These are phyloP conservation scores for Calyptomena viridis DNA, from an alignment of 2,113 vertebrate genomes.

Conservation along the genomic window DNA sequence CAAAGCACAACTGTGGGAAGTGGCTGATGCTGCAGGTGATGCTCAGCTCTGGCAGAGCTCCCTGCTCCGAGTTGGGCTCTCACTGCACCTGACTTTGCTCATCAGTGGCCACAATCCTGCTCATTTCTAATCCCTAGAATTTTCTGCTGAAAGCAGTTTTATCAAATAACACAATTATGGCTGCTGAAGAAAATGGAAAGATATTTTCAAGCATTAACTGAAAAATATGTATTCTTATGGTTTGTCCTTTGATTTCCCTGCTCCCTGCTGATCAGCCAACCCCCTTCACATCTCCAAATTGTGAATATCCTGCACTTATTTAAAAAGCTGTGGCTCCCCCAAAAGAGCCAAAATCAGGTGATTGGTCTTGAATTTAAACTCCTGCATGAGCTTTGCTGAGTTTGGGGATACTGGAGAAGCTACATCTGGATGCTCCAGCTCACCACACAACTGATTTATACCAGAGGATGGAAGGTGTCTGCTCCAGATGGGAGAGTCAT, in stretches of 20 bases:
- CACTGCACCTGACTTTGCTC: not conserved
- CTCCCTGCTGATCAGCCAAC: not conserved
- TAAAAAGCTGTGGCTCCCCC: not conserved
- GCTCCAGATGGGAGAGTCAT: not conserved
- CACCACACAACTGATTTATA: not conserved
- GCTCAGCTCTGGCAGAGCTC: not conserved
- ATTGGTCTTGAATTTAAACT: not conserved
- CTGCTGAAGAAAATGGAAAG: not conserved
- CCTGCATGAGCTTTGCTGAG: not conserved
- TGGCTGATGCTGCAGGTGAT: not conserved
- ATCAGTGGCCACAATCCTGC: not conserved
- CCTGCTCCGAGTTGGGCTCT: not conserved
- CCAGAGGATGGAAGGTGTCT: not conserved
- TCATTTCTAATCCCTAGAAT: not conserved
- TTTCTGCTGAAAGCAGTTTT: not conserved
- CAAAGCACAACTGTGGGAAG: not conserved
- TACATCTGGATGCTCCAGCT: no score
- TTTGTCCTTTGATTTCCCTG: not conserved
- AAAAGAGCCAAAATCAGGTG: not conserved
- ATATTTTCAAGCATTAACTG: not conserved
- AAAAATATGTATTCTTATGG: not conserved
- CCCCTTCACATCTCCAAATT: not conserved
- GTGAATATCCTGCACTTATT: not conserved
- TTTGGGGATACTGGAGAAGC: not conserved
- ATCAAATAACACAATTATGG: not conserved